A percentile compares a stretch with the other conserved stretches of the same genome.
These are phyloP conservation scores for Pediacus dermestoides DNA, from an alignment of 2,888 invertebrate genomes.

Conservation along the genomic window DNA sequence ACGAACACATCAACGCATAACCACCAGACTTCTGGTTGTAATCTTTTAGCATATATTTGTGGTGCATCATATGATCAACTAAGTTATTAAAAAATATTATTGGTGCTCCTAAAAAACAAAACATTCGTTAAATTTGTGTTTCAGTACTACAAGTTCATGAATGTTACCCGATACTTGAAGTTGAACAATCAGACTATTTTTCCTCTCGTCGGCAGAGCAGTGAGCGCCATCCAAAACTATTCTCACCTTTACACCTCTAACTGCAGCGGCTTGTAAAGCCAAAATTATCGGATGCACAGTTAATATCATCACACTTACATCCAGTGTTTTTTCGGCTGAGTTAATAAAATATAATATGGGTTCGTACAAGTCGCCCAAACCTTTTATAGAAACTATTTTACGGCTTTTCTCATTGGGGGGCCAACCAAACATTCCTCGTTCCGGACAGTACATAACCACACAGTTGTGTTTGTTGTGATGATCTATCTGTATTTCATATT, in stretches of 20 bases:
- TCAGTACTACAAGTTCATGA: no score
- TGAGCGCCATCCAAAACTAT: slow-evolving; percentile 38
- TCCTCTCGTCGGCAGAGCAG: no score
- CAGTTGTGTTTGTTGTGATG: slow-evolving; percentile 38
- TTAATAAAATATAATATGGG: slow-evolving; percentile 40
- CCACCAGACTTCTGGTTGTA: slow-evolving; percentile 26
- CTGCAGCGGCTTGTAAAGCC: slow-evolving; percentile 30
- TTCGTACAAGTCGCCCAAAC: slow-evolving; percentile 26
- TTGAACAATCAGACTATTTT: slow-evolving; percentile 6
- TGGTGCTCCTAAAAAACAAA: no score
- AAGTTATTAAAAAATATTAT: no score
- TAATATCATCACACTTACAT: slow-evolving; percentile 39
- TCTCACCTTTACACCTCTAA: slow-evolving; percentile 38
- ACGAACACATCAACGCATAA: slow-evolving; percentile 38
- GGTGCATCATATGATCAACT: slow-evolving; percentile 41
- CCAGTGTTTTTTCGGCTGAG: slow-evolving; percentile 33
- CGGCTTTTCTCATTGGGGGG: slow-evolving; percentile 18
- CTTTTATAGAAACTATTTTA: slow-evolving; percentile 8
- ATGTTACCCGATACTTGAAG: no score
- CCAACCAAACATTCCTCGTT: slow-evolving; percentile 35
- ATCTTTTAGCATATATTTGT: slow-evolving; percentile 45
- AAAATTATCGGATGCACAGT: slow-evolving; percentile 27
- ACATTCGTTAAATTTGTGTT: no score
- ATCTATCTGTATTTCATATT: no score
- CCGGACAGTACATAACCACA: slow-evolving; percentile 34